phyloP scores from a whole-genome alignment of 2,797 vertebrate species.

The Podargus strigoides region DNA sequence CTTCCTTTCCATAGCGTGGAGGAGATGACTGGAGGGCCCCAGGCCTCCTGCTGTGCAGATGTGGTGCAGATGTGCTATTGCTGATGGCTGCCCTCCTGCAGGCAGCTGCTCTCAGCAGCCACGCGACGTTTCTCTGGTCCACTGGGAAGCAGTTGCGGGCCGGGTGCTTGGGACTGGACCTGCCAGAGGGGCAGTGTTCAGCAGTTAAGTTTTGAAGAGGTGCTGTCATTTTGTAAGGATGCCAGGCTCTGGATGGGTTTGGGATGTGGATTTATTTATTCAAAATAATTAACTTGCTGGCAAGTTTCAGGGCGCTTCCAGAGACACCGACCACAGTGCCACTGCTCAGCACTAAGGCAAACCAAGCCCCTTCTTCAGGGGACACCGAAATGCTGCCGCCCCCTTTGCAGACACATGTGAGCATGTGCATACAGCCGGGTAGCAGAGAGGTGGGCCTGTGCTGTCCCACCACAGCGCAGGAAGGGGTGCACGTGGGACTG shows the following conservation, averaged over 20 bases:
- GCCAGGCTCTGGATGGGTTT: not conserved
- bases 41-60: not conserved
- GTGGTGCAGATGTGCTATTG: not conserved
- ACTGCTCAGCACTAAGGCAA: not conserved
- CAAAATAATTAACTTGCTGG: not conserved
- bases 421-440: accelerated
- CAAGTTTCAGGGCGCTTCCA: not conserved
- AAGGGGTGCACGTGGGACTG: accelerated
- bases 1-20: not conserved
- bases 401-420: not conserved
- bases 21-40: not conserved
- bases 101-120: not conserved
- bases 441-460: not conserved
- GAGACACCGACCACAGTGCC: accelerated
- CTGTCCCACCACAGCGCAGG: not conserved
- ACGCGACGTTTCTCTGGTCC: not conserved
- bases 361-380: not conserved
- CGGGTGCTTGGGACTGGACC: not conserved
- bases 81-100: not conserved
- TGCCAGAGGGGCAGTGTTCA: not conserved
- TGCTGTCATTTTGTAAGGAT: not conserved
- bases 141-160: not conserved
- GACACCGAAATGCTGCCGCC: not conserved
- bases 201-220: not conserved
- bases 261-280: not conserved